Percentiles rank a stretch among this genome's conserved stretches.
Evolutionary conservation across 2,113 vertebrate genomes (phyloP).

Genomic region (Dromaius novaehollandiae): DNA sequence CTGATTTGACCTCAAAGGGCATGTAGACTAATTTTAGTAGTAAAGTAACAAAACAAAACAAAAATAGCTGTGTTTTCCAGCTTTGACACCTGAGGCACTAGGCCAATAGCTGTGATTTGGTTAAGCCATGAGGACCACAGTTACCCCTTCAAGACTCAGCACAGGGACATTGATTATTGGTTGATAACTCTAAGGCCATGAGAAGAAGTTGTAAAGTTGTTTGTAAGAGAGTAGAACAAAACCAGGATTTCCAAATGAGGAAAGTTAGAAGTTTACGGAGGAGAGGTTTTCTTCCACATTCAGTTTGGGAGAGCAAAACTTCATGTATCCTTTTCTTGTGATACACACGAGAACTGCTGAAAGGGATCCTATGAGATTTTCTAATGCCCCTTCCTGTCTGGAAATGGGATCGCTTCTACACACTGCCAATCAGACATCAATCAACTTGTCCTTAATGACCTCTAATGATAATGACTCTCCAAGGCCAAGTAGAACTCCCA

Average conservation of each 20-base stretch:
- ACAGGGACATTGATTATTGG: neutral
- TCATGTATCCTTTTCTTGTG: fast-evolving
- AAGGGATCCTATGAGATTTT: neutral
- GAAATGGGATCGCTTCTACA: neutral
- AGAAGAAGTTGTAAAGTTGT: neutral
- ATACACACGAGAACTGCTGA: neutral
- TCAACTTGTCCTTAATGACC: neutral
- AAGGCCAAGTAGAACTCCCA: neutral
- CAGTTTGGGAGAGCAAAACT: neutral
- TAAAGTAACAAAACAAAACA: neutral
- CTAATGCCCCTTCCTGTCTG: neutral
- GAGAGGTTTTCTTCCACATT: neutral
- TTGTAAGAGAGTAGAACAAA: neutral
- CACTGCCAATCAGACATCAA: neutral
- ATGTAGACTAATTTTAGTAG: neutral
- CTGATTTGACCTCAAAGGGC: neutral
- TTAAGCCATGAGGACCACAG: neutral
- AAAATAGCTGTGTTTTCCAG: neutral
- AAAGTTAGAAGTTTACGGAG: neutral
- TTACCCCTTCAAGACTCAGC: neutral
- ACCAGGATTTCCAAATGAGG: neutral
- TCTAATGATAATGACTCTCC: neutral
- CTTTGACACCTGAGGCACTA: neutral
- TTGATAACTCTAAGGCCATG: neutral
- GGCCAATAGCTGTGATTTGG: neutral